Percentiles rank a stretch among this genome's conserved stretches.
Evolutionary conservation across 2,797 vertebrate species (phyloP).

Genomic region (Emydoidea blandingii): DNA sequence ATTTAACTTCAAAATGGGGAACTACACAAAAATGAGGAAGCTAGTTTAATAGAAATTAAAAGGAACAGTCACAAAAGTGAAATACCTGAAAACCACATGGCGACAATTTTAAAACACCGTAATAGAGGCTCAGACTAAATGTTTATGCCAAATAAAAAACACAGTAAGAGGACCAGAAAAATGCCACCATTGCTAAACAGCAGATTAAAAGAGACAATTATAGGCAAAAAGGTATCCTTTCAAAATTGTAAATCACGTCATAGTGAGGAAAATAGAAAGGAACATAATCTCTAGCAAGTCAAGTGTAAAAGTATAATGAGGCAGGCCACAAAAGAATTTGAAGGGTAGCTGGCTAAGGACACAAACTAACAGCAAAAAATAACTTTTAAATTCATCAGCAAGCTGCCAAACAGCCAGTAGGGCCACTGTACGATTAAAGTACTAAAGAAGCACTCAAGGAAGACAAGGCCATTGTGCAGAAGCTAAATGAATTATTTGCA

Average conservation of each 20-base stretch:
- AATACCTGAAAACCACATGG: no score
- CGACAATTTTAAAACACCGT: no score
- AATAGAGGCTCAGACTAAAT: no score
- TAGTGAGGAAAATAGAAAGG: background rate
- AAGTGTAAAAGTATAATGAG: background rate
- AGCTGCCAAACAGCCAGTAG: background rate
- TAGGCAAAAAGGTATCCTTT: background rate
- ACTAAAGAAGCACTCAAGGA: background rate
- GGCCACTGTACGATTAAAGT: background rate
- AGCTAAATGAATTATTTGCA: background rate
- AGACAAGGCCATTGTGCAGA: background rate
- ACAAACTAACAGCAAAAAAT: background rate
- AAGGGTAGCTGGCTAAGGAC: background rate
- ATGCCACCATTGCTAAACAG: background rate
- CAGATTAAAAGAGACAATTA: background rate
- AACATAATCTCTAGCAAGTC: background rate
- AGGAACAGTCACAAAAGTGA: no score
- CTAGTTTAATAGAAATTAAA: no score
- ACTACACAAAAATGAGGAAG: no score
- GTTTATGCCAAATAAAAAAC: background rate
- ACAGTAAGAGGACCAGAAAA: background rate
- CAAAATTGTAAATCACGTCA: background rate
- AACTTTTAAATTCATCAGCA: background rate
- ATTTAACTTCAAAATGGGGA: no score
- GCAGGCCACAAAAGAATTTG: background rate